phyloP scores from a whole-genome alignment of 2,113 vertebrate genomes.

The Brachypodius melanocephalos region DNA sequence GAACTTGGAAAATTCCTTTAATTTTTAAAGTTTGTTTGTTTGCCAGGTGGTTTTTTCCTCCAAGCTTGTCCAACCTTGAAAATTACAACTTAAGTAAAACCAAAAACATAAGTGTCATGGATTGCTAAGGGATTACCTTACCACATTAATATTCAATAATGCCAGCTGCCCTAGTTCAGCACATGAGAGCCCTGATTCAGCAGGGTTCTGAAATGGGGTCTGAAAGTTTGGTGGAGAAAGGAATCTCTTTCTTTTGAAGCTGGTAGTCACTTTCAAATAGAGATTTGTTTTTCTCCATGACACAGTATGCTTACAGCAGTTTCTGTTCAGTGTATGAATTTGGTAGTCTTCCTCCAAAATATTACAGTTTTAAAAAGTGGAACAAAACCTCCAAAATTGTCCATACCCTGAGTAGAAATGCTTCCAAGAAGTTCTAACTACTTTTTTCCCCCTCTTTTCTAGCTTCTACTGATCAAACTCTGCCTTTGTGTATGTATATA shows the following conservation, averaged over 20 bases:
- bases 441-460: neutral
- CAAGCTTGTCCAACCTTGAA: constrained; percentile 40
- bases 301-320: neutral
- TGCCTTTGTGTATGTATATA: neutral
- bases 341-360: neutral
- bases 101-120: constrained; percentile 51
- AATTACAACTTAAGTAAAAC: constrained; percentile 64
- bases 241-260: neutral
- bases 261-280: neutral
- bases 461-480: neutral
- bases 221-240: neutral
- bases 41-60: constrained; percentile 57
- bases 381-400: neutral
- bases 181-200: neutral
- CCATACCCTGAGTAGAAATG: neutral
- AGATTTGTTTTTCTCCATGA: neutral
- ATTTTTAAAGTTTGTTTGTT: constrained; percentile 62
- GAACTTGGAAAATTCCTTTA: constrained; percentile 64
- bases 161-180: constrained; percentile 12
- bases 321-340: neutral
- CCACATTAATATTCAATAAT: constrained; percentile 41
- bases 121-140: constrained; percentile 45
- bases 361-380: neutral
- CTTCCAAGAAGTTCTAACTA: neutral
- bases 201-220: neutral